A percentile compares a stretch with the other conserved stretches of the same genome.
These are phyloP conservation scores for Aelia acuminata DNA, from an alignment of 2,888 invertebrate genomes.

Conservation along the genomic window DNA sequence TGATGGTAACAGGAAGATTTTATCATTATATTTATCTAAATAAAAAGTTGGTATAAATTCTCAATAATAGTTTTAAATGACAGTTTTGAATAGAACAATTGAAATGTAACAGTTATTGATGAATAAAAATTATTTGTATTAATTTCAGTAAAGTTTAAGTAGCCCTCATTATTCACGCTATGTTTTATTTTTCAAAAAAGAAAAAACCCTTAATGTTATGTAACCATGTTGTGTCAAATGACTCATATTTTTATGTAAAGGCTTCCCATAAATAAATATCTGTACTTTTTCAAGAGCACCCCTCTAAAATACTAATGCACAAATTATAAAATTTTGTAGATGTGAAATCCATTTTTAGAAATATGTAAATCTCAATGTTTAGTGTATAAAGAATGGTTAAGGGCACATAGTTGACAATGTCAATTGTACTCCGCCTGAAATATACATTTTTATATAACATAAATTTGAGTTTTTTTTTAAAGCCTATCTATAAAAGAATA, in stretches of 20 bases:
- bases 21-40: not conserved
- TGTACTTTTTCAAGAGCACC: conserved; percentile 34
- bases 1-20: not conserved
- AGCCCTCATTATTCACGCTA: not conserved
- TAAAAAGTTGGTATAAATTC: not conserved
- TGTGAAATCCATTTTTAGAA: conserved; percentile 48
- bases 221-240: not conserved
- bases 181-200: not conserved
- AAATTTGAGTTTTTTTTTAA: not conserved
- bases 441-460: conserved; percentile 56
- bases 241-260: conserved; percentile 16
- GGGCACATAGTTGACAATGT: conserved; percentile 64
- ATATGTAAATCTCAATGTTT: conserved; percentile 52
- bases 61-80: not conserved
- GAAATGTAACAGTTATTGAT: not conserved
- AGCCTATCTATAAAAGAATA: not conserved
- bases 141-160: not conserved
- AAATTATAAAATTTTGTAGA: conserved; percentile 45
- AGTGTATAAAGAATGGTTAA: conserved; percentile 61
- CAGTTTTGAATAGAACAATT: too few species aligned
- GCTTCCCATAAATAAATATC: not conserved
- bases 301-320: conserved; percentile 51
- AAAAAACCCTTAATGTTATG: not conserved
- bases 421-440: conserved; percentile 62
- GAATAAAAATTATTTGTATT: not conserved